A percentile compares a stretch with the other conserved stretches of the same genome.
Evolutionary conservation across 2,888 invertebrate genomes (phyloP).

Genomic region (Ceramica pisi): DNA sequence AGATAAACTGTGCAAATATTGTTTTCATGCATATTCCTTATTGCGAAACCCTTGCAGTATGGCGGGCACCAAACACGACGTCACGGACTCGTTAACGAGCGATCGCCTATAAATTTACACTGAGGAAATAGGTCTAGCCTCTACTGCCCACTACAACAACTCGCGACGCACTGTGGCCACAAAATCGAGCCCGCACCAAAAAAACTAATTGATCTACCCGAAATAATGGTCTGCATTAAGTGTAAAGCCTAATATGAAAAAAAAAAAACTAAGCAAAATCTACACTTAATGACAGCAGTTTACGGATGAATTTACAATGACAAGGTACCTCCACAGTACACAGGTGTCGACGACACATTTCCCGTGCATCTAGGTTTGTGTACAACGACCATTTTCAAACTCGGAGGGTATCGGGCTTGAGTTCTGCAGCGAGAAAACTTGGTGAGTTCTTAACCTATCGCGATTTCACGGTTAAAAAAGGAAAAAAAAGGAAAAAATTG

Average conservation of each 20-base stretch:
- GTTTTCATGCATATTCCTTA: too few relatives aligned
- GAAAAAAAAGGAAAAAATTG: too few relatives aligned
- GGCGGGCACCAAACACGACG: background rate
- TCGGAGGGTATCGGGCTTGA: slow-evolving; percentile 70
- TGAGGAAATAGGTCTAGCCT: background rate
- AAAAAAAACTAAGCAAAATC: slow-evolving; percentile 14
- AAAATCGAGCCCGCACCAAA: too few relatives aligned
- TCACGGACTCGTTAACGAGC: background rate
- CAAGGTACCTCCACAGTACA: slow-evolving; percentile 79
- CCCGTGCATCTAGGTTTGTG: slow-evolving; percentile 79
- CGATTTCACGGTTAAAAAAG: background rate
- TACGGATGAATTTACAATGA: slow-evolving; percentile 39
- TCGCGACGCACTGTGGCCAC: background rate
- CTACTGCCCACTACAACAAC: background rate
- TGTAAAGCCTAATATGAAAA: background rate
- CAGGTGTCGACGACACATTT: slow-evolving; percentile 74
- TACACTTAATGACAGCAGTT: slow-evolving; percentile 1
- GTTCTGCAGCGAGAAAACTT: slow-evolving; percentile 85
- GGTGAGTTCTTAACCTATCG: slow-evolving; percentile 74
- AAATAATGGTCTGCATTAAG: background rate
- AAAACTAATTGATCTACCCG: background rate
- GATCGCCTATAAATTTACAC: background rate
- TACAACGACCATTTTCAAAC: slow-evolving; percentile 84
- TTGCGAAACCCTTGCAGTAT: too few relatives aligned
- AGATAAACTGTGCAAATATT: too few relatives aligned